Percentiles rank a stretch among this genome's conserved stretches.
Evolutionary conservation across 2,888 invertebrate species (phyloP).

Genomic region (Galerucella nymphaeae): DNA sequence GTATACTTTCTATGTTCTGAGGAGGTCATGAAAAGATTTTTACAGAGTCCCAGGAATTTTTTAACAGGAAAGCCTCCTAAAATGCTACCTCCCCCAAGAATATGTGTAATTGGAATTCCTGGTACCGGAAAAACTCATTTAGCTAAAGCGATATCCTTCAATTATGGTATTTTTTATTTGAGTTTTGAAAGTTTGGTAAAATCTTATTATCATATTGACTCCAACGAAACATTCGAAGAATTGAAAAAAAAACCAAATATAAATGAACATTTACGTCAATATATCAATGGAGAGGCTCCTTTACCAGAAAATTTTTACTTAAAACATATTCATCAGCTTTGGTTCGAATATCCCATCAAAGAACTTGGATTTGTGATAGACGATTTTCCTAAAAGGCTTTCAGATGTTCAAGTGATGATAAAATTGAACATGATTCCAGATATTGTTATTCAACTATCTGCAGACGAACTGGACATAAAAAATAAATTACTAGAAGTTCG

Average conservation of each 20-base stretch:
- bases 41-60: constrained; percentile 67
- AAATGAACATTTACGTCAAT: constrained; percentile 58
- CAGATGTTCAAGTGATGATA: constrained; percentile 69
- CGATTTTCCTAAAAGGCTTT: constrained; percentile 70
- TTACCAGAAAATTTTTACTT: constrained; percentile 65
- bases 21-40: constrained; percentile 66
- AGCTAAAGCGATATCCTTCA: constrained; percentile 66
- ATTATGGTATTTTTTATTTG: constrained; percentile 69
- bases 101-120: constrained; percentile 70
- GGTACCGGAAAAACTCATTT: constrained; percentile 70
- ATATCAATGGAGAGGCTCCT: constrained; percentile 67
- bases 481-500: constrained; percentile 50
- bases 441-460: constrained; percentile 68
- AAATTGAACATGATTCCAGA: constrained; percentile 68
- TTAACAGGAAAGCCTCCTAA: constrained; percentile 54
- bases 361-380: constrained; percentile 70
- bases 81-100: constrained; percentile 66
- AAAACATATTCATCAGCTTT: constrained; percentile 65
- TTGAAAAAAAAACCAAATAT: constrained; percentile 32
- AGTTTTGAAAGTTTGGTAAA: constrained; percentile 63
- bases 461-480: constrained; percentile 52
- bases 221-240: constrained; percentile 40
- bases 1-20: constrained; percentile 68
- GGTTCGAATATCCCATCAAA: constrained; percentile 68
- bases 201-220: constrained; percentile 33